Conservation (phyloP, 2,113 vertebrate species). For the Mormyrus iriodes region DNA sequence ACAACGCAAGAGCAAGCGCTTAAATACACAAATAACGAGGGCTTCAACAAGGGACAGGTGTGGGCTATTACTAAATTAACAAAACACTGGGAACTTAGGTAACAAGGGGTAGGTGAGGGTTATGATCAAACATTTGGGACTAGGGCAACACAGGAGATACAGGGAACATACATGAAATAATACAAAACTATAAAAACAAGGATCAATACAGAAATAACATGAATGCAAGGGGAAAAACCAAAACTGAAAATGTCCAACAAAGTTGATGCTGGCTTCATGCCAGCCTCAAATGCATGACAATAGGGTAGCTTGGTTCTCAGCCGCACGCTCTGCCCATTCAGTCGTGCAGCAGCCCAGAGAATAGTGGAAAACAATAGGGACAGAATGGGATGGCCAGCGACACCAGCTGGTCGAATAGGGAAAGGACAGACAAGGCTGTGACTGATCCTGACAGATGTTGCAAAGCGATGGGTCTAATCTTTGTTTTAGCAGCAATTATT, state of each 20-base stretch:
- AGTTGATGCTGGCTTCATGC: neutral
- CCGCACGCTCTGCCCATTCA: neutral
- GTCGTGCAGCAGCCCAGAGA: neutral
- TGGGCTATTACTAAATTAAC: neutral
- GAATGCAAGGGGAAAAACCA: neutral
- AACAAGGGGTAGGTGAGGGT: neutral
- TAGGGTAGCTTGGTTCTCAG: neutral
- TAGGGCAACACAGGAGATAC: neutral
- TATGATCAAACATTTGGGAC: neutral
- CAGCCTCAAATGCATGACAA: neutral
- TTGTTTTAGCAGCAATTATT: neutral
- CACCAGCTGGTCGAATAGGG: neutral
- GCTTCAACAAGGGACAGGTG: neutral
- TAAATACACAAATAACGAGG: neutral
- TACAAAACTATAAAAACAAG: neutral
- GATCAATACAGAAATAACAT: neutral
- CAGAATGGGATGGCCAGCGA: neutral
- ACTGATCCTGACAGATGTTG: neutral
- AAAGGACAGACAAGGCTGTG: neutral
- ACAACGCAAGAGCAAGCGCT: neutral
- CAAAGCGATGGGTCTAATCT: neutral
- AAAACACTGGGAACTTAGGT: neutral
- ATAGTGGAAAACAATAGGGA: neutral
- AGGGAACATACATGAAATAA: neutral
- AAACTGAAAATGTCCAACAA: neutral